phyloP scores from a whole-genome alignment of 2,888 invertebrate species.

The Uloborus plumipes region DNA sequence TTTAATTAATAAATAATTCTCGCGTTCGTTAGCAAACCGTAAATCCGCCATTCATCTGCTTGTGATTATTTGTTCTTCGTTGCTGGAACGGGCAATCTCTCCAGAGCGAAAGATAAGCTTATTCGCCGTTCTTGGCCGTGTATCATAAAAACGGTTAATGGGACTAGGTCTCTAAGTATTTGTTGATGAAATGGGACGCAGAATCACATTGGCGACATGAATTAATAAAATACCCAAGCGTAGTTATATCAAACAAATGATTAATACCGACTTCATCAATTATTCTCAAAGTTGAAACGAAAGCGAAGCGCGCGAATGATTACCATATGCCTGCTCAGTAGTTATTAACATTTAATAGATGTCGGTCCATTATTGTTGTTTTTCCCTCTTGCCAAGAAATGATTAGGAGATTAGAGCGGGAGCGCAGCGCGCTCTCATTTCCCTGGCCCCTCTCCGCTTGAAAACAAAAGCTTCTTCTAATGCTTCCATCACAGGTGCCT shows the following conservation, averaged over 20 bases:
- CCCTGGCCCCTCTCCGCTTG: slow-evolving; percentile 42
- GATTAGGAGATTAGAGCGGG: slow-evolving; percentile 59
- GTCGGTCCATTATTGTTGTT: slow-evolving; percentile 63
- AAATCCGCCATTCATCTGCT: slow-evolving; percentile 34
- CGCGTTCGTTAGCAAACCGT: slow-evolving; percentile 12
- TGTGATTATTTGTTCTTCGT: slow-evolving; percentile 50
- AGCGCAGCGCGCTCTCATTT: slow-evolving; percentile 27
- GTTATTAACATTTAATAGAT: slow-evolving; percentile 64
- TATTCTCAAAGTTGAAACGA: slow-evolving; percentile 63
- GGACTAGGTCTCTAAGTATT: slow-evolving; percentile 54
- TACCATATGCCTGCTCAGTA: slow-evolving; percentile 58
- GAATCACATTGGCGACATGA: slow-evolving; percentile 59
- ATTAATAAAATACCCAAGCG: slow-evolving; percentile 60
- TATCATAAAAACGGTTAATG: slow-evolving; percentile 63
- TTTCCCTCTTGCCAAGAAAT: slow-evolving; percentile 60
- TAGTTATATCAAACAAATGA: slow-evolving; percentile 61
- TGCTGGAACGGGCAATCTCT: too few species aligned
- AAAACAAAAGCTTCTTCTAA: slow-evolving; percentile 64
- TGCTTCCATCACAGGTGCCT: slow-evolving; percentile 41
- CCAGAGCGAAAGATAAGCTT: slow-evolving; percentile 37
- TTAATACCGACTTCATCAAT: slow-evolving; percentile 64
- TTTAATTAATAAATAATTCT: slow-evolving; percentile 58
- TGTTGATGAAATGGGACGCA: slow-evolving; percentile 57
- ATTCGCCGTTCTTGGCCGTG: slow-evolving; percentile 40
- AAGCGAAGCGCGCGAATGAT: slow-evolving; percentile 58